Conservation (phyloP, 2,888 invertebrate genomes). For the Drosophila kanekoi region DNA sequence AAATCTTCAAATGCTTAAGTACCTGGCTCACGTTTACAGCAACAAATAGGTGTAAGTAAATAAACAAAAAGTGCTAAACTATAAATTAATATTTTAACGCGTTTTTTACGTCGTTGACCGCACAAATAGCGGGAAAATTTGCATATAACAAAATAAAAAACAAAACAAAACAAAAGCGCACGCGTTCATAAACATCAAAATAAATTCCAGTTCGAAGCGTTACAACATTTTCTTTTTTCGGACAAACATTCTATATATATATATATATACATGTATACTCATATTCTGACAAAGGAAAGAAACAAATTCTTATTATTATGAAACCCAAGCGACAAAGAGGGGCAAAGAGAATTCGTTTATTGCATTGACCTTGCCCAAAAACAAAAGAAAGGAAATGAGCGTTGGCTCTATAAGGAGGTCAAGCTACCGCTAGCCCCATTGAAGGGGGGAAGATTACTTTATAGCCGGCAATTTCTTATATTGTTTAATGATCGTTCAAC, state of each 20-base stretch:
- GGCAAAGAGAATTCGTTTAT: conserved; percentile 40
- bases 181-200: conserved; percentile 30
- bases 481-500: conserved; percentile 2
- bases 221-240: conserved; percentile 44
- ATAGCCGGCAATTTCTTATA: not conserved
- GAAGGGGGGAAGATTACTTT: conserved; percentile 10
- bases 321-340: conserved; percentile 21
- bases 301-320: conserved; percentile 28
- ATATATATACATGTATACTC: conserved; percentile 4
- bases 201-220: conserved; percentile 30
- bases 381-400: conserved; percentile 46
- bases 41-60: conserved; percentile 4
- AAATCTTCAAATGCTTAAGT: conserved; percentile 31
- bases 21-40: conserved; percentile 49
- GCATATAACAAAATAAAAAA: conserved; percentile 45
- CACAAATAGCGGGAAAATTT: conserved; percentile 40
- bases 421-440: conserved; percentile 31
- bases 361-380: conserved; percentile 76
- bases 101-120: conserved; percentile 17
- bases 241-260: conserved; percentile 14
- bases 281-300: conserved; percentile 23
- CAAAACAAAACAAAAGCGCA: too few relatives aligned
- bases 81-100: conserved; percentile 25
- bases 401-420: conserved; percentile 45
- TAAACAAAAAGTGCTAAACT: conserved; percentile 8